Base-by-base conservation (phyloP, 2,113 vertebrate species). In the Channa argus region DNA sequence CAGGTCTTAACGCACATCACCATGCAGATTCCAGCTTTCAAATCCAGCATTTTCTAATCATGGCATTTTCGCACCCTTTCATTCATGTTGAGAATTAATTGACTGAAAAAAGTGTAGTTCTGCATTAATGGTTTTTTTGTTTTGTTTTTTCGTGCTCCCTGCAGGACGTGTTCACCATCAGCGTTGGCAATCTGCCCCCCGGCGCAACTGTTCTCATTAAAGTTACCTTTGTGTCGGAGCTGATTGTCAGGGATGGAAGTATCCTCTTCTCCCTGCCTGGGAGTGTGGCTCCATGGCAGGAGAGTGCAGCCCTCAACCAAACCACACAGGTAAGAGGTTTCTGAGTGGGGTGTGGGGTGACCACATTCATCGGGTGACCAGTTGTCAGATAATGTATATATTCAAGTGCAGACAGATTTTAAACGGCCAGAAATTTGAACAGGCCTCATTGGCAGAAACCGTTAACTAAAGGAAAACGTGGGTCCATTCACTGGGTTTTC, bases 121-220 rank as follows among this genome's bases (percentile, higher is more conserved):
- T 3, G 6, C 46, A 59, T 8, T 5, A 5, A 5, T 46, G 39
- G 39, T 36, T 83, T 43, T 78, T n/a, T 37, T 56, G 8, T 44
- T 24, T 24, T 24, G 24, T 24, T 24, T 24, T 24, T 24, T 24
- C 24, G 0, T 63, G n/a, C 46, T 62, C 14, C 0, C 56, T 1
- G 79, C 84, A 97, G 96, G 95, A 97, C 51, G 82, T 97, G 64
- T 97, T 98, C 83, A 96, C 95, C 67, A 94, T 97, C 75, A 96
- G 95, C 34, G 93, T 97, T 69, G 96, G 96, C 10, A 98, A 97
- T 71, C 90, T 97, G 67, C 93, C 95, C 0, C 87, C 96, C 1
- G 87, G 87, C 6, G 94, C 95, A 0, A 94, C 91, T 1, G 96
- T 96, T 65, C 91, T 97, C 62, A 95, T 98, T 77, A 97, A 97